Base-by-base conservation (phyloP, 2,113 vertebrate genomes). In the Gorsachius goisagi region DNA sequence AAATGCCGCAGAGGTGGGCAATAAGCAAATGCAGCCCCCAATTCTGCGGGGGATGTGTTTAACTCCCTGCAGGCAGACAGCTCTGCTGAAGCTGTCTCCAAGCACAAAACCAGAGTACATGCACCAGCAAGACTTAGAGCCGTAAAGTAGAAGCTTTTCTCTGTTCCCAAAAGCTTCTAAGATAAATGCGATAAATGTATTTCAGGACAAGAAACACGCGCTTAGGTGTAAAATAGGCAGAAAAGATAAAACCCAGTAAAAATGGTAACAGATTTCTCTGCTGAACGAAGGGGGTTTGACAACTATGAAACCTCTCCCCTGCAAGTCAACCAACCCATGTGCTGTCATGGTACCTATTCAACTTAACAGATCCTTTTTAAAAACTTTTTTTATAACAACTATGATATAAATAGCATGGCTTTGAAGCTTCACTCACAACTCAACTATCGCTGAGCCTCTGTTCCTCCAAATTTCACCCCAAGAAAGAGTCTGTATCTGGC, bases 401-500 rank as follows among this genome's bases (percentile, higher is more conserved):
- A 2, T 23, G 33, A 27, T 4, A 30, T 19, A n/a, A 88, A 59
- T 1, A 72, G 13, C 58, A 26, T 4, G 2, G 26, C 60, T n/a
- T 71, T 41, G 32, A 73, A 66, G 37, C 62, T 72, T 33, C 49
- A 52, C 58, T 20, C 11, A 28, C 5, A 50, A 44, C 26, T 47
- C 66, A 41, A 26, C 0, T 5, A 18, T 8, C 17, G 35, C 32
- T 35, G 27, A 58, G 47, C 22, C 52, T 24, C 32, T 32, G 21
- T 15, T 37, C 62, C 32, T 83, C 55, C 28, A 60, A 23, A 56
- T 53, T 44, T 21, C 50, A 49, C 41, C 77, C 58, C 21, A 28
- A 37, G 2, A 55, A 41, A 24, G 17, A 3, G 10, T 9, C 26
- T 7, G 1, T 3, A 47, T 22, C 1, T n/a, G 52, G 7, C 9